Evolutionary conservation across 2,888 invertebrate species (phyloP), one percentile per base, ranked within the genome.

Genomic region (Leptopilina drosophilae): DNA sequence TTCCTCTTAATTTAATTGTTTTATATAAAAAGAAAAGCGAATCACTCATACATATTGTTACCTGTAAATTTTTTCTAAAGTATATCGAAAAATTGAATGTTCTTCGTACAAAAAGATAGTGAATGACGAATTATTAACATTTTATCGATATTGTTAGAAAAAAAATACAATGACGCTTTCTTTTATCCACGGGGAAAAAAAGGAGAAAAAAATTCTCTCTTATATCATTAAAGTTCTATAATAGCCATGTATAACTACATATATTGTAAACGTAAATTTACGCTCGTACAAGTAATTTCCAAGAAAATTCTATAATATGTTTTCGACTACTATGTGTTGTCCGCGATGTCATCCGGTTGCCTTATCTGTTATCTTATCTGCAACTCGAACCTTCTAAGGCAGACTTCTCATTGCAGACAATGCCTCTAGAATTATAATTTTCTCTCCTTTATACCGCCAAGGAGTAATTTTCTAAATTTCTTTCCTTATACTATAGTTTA

Each of bases 251-350:
- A 12, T 49, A 49, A 5, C 42, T 49, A 33, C 33, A 33, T 33
- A 33, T 33, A 33, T 5, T 33, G 33, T 33, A 49, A 11, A 49
- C 15, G 66, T 42, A 42, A 66, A 65, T 66, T 66, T 42, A 66
- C 14, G 9, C 66, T 33, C n/a, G 40, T 40, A 6, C 12, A 33
- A 40, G n/a, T n/a, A n/a, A n/a, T 40, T 40, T 66, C 42, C 40
- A 42, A 66, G 40, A 42, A 66, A 66, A 66, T 66, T 42, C 65
- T 40, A 42, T 40, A 42, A 15, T 40, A 42, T 42, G 42, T 66
- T 46, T 65, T 66, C 66, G 66, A 46, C 66, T 49, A 67, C 67
- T 67, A 67, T 67, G 67, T 67, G 67, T 67, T 67, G 15, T 49
- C 11, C 40, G 40, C 49, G 46, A 15, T 49, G 15, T 49, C 67